Percentiles rank a stretch among this genome's conserved stretches.
These are phyloP conservation scores for Epinotia bilunana DNA, from an alignment of 2,888 invertebrate genomes.

Conservation along the genomic window DNA sequence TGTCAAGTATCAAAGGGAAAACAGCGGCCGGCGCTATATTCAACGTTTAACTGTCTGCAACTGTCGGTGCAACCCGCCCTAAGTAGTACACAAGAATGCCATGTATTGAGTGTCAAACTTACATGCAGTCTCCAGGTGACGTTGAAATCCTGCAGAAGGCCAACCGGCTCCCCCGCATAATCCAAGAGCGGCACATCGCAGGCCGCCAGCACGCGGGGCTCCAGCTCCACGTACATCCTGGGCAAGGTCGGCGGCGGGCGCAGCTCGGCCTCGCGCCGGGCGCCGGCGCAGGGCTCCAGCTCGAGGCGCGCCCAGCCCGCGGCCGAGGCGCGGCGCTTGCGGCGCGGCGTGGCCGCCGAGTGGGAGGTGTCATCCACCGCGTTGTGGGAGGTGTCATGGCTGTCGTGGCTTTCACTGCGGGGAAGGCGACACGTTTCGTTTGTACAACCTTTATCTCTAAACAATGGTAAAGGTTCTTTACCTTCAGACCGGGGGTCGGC, in stretches of 20 bases:
- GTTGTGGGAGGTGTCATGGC: constrained; percentile 8
- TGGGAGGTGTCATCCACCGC: constrained; percentile 4
- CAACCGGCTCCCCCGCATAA: constrained; percentile 68
- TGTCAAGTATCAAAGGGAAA: too few relatives aligned
- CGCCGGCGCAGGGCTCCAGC: constrained; percentile 50
- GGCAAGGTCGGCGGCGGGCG: constrained; percentile 76
- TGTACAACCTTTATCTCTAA: too few relatives aligned
- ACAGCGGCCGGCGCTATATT: too few relatives aligned
- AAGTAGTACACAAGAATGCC: neutral
- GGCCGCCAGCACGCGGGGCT: constrained; percentile 65
- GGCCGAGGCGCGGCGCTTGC: constrained; percentile 44
- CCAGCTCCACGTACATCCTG: constrained; percentile 72
- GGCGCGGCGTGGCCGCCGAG: constrained; percentile 36
- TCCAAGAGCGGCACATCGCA: constrained; percentile 65
- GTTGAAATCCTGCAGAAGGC: constrained; percentile 71
- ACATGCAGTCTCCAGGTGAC: constrained; percentile 69
- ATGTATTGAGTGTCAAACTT: constrained; percentile 13
- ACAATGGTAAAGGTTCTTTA: too few relatives aligned
- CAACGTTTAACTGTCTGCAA: too few relatives aligned
- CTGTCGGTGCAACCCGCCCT: too few relatives aligned
- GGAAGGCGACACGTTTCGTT: neutral
- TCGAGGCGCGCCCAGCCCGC: constrained; percentile 53
- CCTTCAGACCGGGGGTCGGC: too few relatives aligned
- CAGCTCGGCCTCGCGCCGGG: constrained; percentile 52
- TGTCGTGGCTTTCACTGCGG: constrained; percentile 17